phyloP scores from a whole-genome alignment of 2,797 vertebrate species.

The Sebastes oblongus region DNA sequence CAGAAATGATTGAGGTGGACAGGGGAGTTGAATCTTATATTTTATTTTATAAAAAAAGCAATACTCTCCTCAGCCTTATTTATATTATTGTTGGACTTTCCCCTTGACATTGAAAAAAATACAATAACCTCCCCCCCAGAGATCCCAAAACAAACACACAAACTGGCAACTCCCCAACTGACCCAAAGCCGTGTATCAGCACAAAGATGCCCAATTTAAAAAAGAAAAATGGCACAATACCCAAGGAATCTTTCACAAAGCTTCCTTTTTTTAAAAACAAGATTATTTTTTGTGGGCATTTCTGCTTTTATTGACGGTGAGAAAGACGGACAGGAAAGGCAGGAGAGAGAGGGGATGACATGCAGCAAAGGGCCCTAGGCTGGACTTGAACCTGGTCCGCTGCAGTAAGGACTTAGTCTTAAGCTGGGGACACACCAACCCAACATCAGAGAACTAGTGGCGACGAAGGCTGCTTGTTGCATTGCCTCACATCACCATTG shows the following conservation, averaged over 20 bases:
- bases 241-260: background rate
- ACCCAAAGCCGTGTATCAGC: background rate
- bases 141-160: background rate
- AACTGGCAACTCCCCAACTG: background rate
- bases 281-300: too few species aligned
- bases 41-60: background rate
- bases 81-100: background rate
- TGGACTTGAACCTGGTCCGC: background rate
- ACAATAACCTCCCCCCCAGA: background rate
- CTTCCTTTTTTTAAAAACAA: background rate
- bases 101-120: background rate
- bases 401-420: background rate
- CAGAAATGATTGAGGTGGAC: background rate
- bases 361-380: background rate
- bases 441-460: too few species aligned
- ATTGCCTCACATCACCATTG: too few species aligned
- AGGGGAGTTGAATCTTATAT: background rate
- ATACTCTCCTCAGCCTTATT: background rate
- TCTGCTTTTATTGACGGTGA: too few species aligned
- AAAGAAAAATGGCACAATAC: background rate
- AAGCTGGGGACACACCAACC: too few species aligned
- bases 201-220: background rate
- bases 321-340: too few species aligned
- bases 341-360: too few species aligned
- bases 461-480: accelerated